Base-by-base conservation (phyloP, 64 coral and sea anemone species). In the Pocillopora damicornis region DNA sequence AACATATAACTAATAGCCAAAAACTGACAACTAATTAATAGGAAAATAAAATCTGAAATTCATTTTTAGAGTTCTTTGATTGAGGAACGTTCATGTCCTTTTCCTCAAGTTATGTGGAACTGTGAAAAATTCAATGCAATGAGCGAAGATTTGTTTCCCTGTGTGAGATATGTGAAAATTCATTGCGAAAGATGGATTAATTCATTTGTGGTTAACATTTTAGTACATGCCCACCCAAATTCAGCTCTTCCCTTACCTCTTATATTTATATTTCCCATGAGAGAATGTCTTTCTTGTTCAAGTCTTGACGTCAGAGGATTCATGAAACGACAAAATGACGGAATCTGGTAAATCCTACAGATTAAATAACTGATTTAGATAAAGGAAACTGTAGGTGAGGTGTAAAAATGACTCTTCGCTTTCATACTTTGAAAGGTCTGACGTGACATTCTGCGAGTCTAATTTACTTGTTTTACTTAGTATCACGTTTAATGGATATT, bases 401-500 rank as follows among this genome's bases (percentile, higher is more conserved):
- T 71, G 67, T 25, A 71, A 67, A 67, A 72, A 58, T 22, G 37
- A 63, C 35, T 7, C 42, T 51, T 51, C n/a, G 35, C 69, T 85
- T 85, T 85, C 37, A 85, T 26, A 72, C 81, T 72, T 23, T 37
- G 26, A 14, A 67, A 10, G 62, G 1, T 42, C 35, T 82, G 34
- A 73, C 22, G 65, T 71, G 66, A 58, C 65, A 58, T 51, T 51
- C 42, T 7, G 42, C 42, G 64, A 85, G 36, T 58, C 1, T 4
- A 85, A 14, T 37, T 66, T 25, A 85, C 51, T 45, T 38, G 37
- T 51, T 72, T 85, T 85, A 51, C 42, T 51, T 0, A 51, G 68
- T 72, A 73, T 72, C 51, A 16, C 37, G 22, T 18, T 85, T 56
- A 13, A 83, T 18, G 37, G 63, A 20, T 83, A 83, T 67, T 83